Percentiles rank a stretch among this genome's conserved stretches.
phyloP scores from a whole-genome alignment of 2,888 invertebrate genomes.

The Melinopterus prodromus region DNA sequence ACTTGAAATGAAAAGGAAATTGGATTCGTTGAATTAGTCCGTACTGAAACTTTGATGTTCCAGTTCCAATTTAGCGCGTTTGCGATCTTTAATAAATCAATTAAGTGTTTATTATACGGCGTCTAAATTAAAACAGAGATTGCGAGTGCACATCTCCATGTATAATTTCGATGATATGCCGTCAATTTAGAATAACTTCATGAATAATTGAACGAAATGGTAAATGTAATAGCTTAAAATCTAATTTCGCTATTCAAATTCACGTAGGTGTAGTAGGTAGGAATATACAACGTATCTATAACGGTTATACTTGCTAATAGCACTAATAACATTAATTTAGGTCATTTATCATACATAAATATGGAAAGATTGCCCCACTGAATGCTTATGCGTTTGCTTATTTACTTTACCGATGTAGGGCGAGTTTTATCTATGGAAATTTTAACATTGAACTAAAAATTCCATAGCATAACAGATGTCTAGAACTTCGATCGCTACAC shows the following conservation, averaged over 20 bases:
- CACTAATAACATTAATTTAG: neutral
- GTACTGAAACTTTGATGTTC: neutral
- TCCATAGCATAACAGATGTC: neutral
- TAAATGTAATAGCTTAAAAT: neutral
- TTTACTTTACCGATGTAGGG: neutral
- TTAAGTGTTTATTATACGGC: neutral
- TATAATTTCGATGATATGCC: neutral
- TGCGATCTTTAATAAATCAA: neutral
- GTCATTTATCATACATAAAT: constrained; percentile 4
- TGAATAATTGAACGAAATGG: neutral
- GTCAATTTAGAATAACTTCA: neutral
- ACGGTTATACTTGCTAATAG: constrained; percentile 4
- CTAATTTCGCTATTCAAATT: neutral
- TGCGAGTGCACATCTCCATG: neutral
- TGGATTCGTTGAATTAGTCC: neutral
- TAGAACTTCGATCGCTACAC: neutral
- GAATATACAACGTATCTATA: neutral
- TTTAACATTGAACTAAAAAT: constrained; percentile 4
- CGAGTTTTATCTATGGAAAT: neutral
- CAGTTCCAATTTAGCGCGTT: neutral
- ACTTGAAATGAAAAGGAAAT: neutral
- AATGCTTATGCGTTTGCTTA: neutral
- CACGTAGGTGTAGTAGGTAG: neutral
- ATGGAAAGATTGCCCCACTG: constrained; percentile 4
- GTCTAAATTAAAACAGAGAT: neutral